A percentile compares a stretch with the other conserved stretches of the same genome.
phyloP scores from a whole-genome alignment of 2,797 vertebrate genomes.

The Phrynocephalus vlangalii region DNA sequence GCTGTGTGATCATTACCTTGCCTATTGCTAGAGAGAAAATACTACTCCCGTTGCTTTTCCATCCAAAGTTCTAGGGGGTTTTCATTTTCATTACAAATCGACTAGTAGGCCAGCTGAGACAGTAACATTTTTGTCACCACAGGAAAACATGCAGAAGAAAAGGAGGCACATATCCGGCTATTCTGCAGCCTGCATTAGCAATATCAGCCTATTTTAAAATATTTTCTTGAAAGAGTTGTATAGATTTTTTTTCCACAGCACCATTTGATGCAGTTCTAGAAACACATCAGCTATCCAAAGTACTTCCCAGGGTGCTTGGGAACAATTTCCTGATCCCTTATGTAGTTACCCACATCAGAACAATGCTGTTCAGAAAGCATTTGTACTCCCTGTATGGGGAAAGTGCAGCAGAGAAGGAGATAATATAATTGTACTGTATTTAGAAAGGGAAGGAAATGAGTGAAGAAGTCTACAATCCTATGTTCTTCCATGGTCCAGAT shows the following conservation, averaged over 20 bases:
- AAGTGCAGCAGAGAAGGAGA: neutral
- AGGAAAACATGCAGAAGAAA: conserved; percentile 40
- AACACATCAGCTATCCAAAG: neutral
- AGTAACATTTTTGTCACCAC: conserved; percentile 48
- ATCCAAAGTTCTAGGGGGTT: conserved; percentile 28
- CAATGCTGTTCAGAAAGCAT: neutral
- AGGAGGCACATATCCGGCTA: conserved; percentile 20
- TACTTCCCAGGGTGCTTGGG: neutral
- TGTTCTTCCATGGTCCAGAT: neutral
- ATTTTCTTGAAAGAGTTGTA: neutral
- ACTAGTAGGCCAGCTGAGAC: conserved; percentile 46
- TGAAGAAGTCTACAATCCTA: neutral
- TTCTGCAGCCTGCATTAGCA: conserved; percentile 1
- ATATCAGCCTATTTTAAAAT: conserved; percentile 20
- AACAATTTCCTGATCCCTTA: neutral
- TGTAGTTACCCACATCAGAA: neutral
- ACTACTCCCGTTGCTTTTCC: conserved; percentile 36
- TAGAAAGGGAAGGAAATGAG: neutral
- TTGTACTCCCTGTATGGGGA: neutral
- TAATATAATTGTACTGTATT: neutral
- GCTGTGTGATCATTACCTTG: conserved; percentile 2
- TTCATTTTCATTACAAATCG: conserved; percentile 42
- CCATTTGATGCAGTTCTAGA: neutral
- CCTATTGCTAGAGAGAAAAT: conserved; percentile 31
- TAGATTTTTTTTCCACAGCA: neutral